phyloP scores from a whole-genome alignment of 2,797 vertebrate species.

The Taenioides sp. region DNA sequence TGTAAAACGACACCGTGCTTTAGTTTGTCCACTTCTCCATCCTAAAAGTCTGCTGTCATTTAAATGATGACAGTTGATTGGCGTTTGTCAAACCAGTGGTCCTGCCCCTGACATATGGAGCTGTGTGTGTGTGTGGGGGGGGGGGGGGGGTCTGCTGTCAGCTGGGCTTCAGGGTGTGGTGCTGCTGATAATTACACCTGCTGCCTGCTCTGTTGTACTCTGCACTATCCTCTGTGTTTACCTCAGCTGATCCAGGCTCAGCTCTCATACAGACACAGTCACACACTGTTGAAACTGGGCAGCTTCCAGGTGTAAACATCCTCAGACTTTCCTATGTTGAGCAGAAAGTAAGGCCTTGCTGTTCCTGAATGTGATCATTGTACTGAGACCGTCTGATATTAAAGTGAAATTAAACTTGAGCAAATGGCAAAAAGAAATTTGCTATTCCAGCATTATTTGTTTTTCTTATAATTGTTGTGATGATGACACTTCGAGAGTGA shows the following conservation, averaged over 20 bases:
- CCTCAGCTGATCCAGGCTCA: neutral
- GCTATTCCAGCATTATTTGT: slow-evolving; percentile 14
- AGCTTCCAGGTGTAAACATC: slow-evolving; percentile 11
- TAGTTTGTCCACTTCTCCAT: neutral
- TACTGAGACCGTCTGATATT: neutral
- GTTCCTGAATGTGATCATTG: neutral
- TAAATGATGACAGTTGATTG: neutral
- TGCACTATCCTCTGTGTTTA: slow-evolving; percentile 15
- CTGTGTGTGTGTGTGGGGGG: slow-evolving; percentile 25
- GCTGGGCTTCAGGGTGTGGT: slow-evolving; percentile 44
- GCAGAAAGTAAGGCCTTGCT: neutral
- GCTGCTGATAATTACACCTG: slow-evolving; percentile 50
- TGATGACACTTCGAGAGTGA: slow-evolving; percentile 27
- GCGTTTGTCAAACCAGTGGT: slow-evolving; percentile 10
- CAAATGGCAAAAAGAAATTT: neutral
- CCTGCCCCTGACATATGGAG: slow-evolving; percentile 26
- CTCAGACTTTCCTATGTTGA: neutral
- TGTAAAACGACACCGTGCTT: neutral
- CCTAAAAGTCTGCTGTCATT: neutral
- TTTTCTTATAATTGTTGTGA: slow-evolving; percentile 10
- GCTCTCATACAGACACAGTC: neutral
- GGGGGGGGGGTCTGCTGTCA: slow-evolving; percentile 43
- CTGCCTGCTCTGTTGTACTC: slow-evolving; percentile 56
- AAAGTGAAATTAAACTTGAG: neutral
- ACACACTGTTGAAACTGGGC: neutral